phyloP scores from a whole-genome alignment of 2,888 invertebrate species.

The Caradrina kadenii region DNA sequence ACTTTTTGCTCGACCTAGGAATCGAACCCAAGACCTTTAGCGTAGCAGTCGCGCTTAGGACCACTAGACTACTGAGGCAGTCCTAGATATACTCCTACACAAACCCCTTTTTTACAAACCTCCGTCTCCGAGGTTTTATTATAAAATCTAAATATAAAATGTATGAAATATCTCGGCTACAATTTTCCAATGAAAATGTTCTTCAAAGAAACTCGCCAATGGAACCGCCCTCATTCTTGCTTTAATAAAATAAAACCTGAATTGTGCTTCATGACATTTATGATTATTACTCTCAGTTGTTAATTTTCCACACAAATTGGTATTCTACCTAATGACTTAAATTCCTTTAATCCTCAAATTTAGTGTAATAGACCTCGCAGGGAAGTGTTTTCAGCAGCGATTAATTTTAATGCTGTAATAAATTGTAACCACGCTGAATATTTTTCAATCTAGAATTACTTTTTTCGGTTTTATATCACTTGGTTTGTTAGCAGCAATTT shows the following conservation, averaged over 20 bases:
- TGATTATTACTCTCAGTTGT: slow-evolving; percentile 59
- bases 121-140: neutral
- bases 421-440: slow-evolving; percentile 37
- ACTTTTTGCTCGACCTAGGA: too few relatives aligned
- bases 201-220: slow-evolving; percentile 5
- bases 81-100: too few relatives aligned
- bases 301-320: slow-evolving; percentile 53
- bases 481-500: slow-evolving; percentile 8
- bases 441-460: slow-evolving; percentile 38
- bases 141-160: neutral
- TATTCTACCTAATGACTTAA: slow-evolving; percentile 43
- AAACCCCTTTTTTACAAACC: neutral
- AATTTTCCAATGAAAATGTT: slow-evolving; percentile 22
- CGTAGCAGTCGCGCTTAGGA: too few relatives aligned
- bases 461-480: slow-evolving; percentile 26
- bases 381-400: slow-evolving; percentile 52
- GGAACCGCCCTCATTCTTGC: neutral
- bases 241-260: slow-evolving; percentile 54
- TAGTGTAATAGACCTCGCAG: slow-evolving; percentile 48
- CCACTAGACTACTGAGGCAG: too few relatives aligned
- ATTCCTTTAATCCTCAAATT: slow-evolving; percentile 59
- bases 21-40: too few relatives aligned
- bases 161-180: neutral
- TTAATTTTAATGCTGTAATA: slow-evolving; percentile 59
- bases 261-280: slow-evolving; percentile 58